Conservation (phyloP, 2,888 invertebrate genomes). For the Aquatica leii region DNA sequence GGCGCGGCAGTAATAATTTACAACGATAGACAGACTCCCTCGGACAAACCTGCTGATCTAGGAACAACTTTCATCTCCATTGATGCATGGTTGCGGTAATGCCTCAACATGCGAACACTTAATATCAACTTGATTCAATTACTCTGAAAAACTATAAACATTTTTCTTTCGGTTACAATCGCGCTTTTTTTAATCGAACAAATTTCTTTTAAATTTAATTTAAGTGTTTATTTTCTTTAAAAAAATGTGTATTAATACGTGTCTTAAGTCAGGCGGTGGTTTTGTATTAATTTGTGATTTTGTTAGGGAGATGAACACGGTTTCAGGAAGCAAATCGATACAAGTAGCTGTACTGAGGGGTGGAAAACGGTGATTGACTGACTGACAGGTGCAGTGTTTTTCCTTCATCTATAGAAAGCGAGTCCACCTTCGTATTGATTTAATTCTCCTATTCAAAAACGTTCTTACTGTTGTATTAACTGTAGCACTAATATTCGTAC, state of each 20-base stretch:
- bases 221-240: no score
- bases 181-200: background rate
- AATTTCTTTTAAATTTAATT: no score
- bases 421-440: constrained; percentile 24
- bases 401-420: constrained; percentile 24
- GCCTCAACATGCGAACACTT: constrained; percentile 27
- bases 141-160: constrained; percentile 2
- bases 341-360: constrained; percentile 53
- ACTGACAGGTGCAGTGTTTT: constrained; percentile 57
- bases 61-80: constrained; percentile 62
- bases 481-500: no score
- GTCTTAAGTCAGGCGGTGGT: background rate
- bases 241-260: background rate
- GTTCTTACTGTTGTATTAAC: no score
- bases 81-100: constrained; percentile 57
- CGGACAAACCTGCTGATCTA: constrained; percentile 62
- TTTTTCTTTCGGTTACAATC: background rate
- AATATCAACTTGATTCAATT: constrained; percentile 10
- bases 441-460: background rate
- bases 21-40: constrained; percentile 58
- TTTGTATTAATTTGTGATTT: constrained; percentile 23
- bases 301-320: constrained; percentile 29
- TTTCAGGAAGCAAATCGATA: constrained; percentile 51
- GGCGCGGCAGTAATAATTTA: constrained; percentile 62
- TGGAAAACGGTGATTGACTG: constrained; percentile 57